These are phyloP conservation scores for Peromyscus californicus DNA, from an alignment of 2,113 vertebrate genomes.

Conservation along the genomic window DNA sequence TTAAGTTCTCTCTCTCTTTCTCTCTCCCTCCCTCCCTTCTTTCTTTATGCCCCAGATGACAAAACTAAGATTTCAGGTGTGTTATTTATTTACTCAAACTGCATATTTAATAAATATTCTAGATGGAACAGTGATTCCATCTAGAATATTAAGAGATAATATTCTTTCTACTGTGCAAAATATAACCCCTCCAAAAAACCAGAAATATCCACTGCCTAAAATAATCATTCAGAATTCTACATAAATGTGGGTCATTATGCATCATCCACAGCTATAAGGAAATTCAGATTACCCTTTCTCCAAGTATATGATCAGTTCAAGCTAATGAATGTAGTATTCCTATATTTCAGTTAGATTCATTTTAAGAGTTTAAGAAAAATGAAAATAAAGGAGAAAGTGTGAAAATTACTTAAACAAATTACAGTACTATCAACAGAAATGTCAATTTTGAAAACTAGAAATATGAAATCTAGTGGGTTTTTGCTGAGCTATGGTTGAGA, in stretches of 20 bases:
- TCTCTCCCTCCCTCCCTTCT: not conserved
- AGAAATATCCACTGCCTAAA: not conserved
- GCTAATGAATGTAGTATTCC: not conserved
- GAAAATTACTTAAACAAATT: slow-evolving; percentile 26
- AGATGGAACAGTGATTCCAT: fast-evolving
- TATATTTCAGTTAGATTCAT: slow-evolving; percentile 5
- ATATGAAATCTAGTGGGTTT: slow-evolving; percentile 11
- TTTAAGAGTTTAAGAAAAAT: slow-evolving; percentile 55
- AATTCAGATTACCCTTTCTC: not conserved
- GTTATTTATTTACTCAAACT: not conserved
- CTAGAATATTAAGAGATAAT: not conserved
- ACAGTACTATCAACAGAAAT: not conserved
- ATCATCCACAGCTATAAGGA: not conserved
- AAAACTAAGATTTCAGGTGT: not conserved
- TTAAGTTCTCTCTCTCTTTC: not conserved
- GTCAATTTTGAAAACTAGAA: slow-evolving; percentile 10
- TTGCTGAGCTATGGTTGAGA: slow-evolving; percentile 34
- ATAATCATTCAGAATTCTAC: not conserved
- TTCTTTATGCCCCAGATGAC: not conserved
- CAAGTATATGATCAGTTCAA: not conserved
- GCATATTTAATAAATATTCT: not conserved
- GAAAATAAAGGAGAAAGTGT: not conserved
- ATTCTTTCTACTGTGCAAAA: not conserved
- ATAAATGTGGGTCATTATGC: not conserved
- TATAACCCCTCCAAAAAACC: not conserved